These are phyloP conservation scores for Folsomia manolachei DNA, from an alignment of 2,888 invertebrate genomes.

Conservation along the genomic window DNA sequence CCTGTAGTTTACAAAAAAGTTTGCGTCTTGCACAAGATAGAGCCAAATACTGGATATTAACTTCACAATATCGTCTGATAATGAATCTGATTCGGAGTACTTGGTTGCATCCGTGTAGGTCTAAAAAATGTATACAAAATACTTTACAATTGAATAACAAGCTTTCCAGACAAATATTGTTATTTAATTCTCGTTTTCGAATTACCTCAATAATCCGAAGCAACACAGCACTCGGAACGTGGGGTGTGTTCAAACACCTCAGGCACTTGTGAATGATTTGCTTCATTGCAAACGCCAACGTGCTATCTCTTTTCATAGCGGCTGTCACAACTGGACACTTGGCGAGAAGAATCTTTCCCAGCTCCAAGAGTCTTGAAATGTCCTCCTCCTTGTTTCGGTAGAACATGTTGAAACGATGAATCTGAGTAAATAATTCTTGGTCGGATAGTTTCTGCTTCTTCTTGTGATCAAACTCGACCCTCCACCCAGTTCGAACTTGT, in stretches of 20 bases:
- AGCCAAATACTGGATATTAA: slow-evolving; percentile 28
- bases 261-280: slow-evolving; percentile 24
- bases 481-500: slow-evolving; percentile 64
- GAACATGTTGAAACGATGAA: slow-evolving; percentile 41
- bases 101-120: neutral
- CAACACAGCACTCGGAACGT: slow-evolving; percentile 23
- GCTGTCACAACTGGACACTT: slow-evolving; percentile 9
- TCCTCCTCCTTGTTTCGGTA: slow-evolving; percentile 21
- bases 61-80: slow-evolving; percentile 2
- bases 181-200: too few species aligned
- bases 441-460: slow-evolving; percentile 6
- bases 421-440: slow-evolving; percentile 29
- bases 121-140: neutral
- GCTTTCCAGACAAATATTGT: neutral
- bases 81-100: neutral
- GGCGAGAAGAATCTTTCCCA: slow-evolving; percentile 22
- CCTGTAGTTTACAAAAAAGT: slow-evolving; percentile 36
- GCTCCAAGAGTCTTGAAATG: slow-evolving; percentile 14
- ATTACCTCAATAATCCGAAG: slow-evolving; percentile 43
- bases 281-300: slow-evolving; percentile 26
- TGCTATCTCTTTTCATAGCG: slow-evolving; percentile 4
- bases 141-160: neutral
- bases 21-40: slow-evolving; percentile 22
- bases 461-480: slow-evolving; percentile 65
- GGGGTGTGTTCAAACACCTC: slow-evolving; percentile 17